Evolutionary conservation across 2,888 invertebrate genomes (phyloP), one percentile per base, ranked within the genome.

Genomic region (Perizoma flavofasciatum): DNA sequence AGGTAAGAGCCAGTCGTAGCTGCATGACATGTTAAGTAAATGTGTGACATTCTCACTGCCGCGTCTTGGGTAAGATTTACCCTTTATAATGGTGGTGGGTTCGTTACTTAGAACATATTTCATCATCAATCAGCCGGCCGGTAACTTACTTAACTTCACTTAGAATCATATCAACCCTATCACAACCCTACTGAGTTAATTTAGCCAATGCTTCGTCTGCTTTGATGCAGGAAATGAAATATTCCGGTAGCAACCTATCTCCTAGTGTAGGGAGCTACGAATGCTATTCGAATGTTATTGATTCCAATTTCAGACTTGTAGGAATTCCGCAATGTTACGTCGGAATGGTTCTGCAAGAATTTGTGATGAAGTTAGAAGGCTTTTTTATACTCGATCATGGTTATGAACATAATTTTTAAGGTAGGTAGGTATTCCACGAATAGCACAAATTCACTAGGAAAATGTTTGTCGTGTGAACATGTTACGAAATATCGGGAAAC

Each of bases 1-100:
- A 90, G 90, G 91, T 90, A 90, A 91, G 89, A 68, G 66, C 77
- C 72, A 73, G 72, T 82, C 77, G 74, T 75, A 81, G 79, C 75
- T 85, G 89, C 85, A 86, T 88, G 87, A 78, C 81, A 86, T 89
- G 89, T 65, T 90, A 81, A 83, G 82, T 88, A 91, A 86, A 77
- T 84, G 88, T 67, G 89, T 90, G 66, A 88, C 83, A 59, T 89
- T 91, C 79, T 76, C 80, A 76, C 82, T 87, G 69, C 83, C 85
- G 40, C 70, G 62, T 62, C 57, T 55, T 44, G 81, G 91, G 91
- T 90, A 89, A 90, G 89, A 78, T 66, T 65, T 60, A 69, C 62
- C 59, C 39, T 35, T 47, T 54, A 47, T 47, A 53, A 56, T 57
- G 80, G 79, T 81, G 80, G 73, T 62, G 79, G 78, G 63, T 66